A percentile compares a stretch with the other conserved stretches of the same genome.
These are phyloP conservation scores for Ceratina japonica DNA, from an alignment of 1,140 invertebrate species.

Conservation along the genomic window DNA sequence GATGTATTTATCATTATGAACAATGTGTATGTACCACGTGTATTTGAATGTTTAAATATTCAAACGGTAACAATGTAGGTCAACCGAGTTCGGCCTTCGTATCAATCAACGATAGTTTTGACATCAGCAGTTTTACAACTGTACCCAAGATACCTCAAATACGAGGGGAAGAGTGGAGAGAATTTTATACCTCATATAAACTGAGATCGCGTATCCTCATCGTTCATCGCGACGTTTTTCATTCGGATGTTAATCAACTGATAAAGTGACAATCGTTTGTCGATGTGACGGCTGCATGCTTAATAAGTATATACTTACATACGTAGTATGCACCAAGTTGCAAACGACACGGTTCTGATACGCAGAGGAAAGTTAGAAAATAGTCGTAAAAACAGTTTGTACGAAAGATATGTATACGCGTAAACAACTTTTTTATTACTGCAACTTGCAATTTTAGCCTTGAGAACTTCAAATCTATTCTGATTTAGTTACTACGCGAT, in stretches of 20 bases:
- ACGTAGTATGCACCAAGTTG: not conserved
- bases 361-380: too few relatives aligned
- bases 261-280: constrained; percentile 34
- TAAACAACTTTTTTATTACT: too few relatives aligned
- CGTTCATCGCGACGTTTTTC: not conserved
- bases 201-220: not conserved
- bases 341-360: too few relatives aligned
- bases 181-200: not conserved
- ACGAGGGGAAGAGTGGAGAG: not conserved
- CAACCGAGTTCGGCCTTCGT: not conserved
- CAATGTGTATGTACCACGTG: not conserved
- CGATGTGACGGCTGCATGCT: not conserved
- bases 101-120: constrained; percentile 14
- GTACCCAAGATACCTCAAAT: not conserved
- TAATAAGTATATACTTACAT: not conserved
- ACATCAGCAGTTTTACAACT: not conserved
- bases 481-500: too few relatives aligned
- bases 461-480: too few relatives aligned
- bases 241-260: constrained; percentile 30
- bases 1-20: not conserved
- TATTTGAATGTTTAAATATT: constrained; percentile 8
- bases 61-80: not conserved
- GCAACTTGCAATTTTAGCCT: too few relatives aligned
- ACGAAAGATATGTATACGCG: too few relatives aligned
- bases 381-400: too few relatives aligned